Evolutionary conservation across 2,888 invertebrate species (phyloP).

Genomic region (Lithophane socia): DNA sequence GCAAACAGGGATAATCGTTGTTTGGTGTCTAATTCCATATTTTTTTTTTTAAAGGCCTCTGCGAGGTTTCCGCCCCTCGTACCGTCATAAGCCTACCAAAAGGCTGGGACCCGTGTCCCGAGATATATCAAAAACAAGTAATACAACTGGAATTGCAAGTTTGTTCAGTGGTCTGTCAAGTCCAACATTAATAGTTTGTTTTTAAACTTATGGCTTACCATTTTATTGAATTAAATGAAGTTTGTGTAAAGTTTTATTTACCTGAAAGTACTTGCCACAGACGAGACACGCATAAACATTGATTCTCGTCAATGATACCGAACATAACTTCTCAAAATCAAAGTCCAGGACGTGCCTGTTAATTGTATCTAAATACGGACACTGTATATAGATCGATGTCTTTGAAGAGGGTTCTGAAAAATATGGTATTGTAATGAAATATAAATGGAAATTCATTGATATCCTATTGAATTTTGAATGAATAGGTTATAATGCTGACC

Average conservation of each 20-base stretch:
- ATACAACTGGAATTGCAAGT: neutral
- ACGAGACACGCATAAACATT: constrained; percentile 99
- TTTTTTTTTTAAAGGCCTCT: neutral
- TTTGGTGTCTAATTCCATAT: neutral
- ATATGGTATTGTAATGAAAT: neutral
- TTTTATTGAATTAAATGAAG: neutral
- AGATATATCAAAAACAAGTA: neutral
- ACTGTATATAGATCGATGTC: constrained; percentile 90
- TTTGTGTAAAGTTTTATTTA: constrained; percentile 63
- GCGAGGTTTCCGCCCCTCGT: neutral
- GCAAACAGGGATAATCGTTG: neutral
- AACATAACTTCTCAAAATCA: constrained; percentile 99
- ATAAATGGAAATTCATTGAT: neutral
- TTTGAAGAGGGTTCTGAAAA: constrained; percentile 79
- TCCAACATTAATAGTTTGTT: neutral
- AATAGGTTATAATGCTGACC: constrained; percentile 75
- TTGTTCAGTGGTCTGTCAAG: neutral
- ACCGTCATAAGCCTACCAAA: neutral
- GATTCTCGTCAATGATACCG: constrained; percentile 98
- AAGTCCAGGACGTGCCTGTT: constrained; percentile 99
- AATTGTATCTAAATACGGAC: constrained; percentile 99
- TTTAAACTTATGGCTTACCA: neutral
- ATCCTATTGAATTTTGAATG: neutral
- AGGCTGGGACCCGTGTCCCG: neutral
- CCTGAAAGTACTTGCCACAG: constrained; percentile 99